Percentiles rank a stretch among this genome's conserved stretches.
Conservation (phyloP, 1,140 invertebrate species). For the Arctopsyche grandis region DNA sequence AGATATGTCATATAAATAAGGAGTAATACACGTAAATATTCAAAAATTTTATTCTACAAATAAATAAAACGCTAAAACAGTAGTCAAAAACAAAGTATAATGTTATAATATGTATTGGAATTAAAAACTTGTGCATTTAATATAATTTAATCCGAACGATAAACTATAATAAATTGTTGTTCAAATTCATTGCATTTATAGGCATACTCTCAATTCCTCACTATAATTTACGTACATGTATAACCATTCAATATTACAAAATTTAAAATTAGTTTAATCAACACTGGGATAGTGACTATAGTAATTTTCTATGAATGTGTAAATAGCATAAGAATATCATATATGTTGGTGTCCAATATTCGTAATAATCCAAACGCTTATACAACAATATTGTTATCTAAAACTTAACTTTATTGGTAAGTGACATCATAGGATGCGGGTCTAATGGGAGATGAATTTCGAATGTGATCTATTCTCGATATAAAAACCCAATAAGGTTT, state of each 20-base stretch:
- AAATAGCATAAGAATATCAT: slow-evolving; percentile 55
- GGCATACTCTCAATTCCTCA: slow-evolving; percentile 7
- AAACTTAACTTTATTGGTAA: neutral
- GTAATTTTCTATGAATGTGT: slow-evolving; percentile 51
- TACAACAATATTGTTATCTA: slow-evolving; percentile 36
- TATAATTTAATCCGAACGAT: too few relatives aligned
- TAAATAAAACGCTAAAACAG: neutral
- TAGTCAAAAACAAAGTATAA: neutral
- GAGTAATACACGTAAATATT: too few relatives aligned
- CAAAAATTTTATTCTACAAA: neutral
- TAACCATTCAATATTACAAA: slow-evolving; percentile 20
- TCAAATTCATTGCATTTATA: slow-evolving; percentile 4
- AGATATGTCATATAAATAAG: neutral
- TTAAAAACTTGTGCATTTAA: too few relatives aligned
- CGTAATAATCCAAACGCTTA: slow-evolving; percentile 46
- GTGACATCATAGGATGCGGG: neutral
- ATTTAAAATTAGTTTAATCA: slow-evolving; percentile 19
- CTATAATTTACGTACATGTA: neutral
- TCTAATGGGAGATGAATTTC: slow-evolving; percentile 1
- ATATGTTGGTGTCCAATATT: slow-evolving; percentile 53
- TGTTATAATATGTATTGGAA: too few relatives aligned
- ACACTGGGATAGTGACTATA: slow-evolving; percentile 30
- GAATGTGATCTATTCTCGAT: neutral
- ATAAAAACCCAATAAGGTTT: slow-evolving; percentile 41
- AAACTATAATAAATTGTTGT: neutral